Percentiles rank a stretch among this genome's conserved stretches.
Conservation (phyloP, 2,113 vertebrate species). For the Heteronetta atricapilla region DNA sequence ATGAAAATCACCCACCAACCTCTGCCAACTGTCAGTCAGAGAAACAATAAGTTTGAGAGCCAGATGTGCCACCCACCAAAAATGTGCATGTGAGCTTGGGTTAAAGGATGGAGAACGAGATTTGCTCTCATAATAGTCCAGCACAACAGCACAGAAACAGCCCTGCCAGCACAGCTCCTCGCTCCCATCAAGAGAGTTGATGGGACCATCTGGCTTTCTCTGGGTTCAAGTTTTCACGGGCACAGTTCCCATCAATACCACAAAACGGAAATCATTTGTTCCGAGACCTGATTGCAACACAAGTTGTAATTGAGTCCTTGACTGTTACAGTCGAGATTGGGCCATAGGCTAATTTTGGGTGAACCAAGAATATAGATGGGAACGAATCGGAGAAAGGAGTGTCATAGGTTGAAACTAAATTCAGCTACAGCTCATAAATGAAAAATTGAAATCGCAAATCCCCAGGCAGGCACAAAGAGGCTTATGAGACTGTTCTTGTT, state of each 20-base stretch:
- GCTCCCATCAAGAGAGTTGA: constrained; percentile 32
- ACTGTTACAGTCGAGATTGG: constrained; percentile 29
- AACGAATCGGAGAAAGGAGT: constrained; percentile 40
- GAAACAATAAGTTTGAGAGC: constrained; percentile 64
- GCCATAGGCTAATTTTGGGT: constrained; percentile 52
- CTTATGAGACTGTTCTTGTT: background rate
- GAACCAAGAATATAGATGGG: constrained; percentile 43
- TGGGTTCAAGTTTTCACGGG: constrained; percentile 64
- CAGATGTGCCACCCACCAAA: constrained; percentile 64
- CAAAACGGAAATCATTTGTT: constrained; percentile 65
- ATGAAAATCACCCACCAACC: constrained; percentile 68
- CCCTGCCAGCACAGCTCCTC: constrained; percentile 28
- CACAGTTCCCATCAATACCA: constrained; percentile 36
- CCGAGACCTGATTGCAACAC: constrained; percentile 67
- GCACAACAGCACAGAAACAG: constrained; percentile 27
- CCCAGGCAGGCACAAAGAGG: background rate
- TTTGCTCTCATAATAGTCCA: constrained; percentile 37
- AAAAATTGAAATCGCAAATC: constrained; percentile 10
- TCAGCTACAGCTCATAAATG: constrained; percentile 19
- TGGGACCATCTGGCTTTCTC: constrained; percentile 61
- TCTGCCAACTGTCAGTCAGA: constrained; percentile 69
- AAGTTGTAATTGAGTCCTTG: constrained; percentile 54
- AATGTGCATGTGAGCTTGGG: background rate
- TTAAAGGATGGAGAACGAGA: constrained; percentile 52
- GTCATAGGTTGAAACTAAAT: constrained; percentile 49